Conservation (phyloP, 2,888 invertebrate species). For the Apamea sordens region DNA sequence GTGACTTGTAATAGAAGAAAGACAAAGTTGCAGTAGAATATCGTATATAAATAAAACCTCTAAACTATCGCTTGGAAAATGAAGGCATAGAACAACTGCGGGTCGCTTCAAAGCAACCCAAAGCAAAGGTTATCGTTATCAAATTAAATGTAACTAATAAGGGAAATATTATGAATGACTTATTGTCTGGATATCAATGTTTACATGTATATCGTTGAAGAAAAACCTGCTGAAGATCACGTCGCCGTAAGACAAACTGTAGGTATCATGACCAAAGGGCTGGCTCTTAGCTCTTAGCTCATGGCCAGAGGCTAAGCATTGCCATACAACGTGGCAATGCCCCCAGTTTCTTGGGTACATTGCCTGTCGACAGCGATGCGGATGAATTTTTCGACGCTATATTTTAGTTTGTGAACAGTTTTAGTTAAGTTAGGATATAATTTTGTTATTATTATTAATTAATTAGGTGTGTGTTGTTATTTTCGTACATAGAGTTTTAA, state of each 20-base stretch:
- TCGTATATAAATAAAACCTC: too few species aligned
- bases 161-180: background rate
- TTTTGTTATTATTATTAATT: too few species aligned
- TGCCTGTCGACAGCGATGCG: background rate
- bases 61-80: background rate
- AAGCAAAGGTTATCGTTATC: constrained; percentile 23
- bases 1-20: background rate
- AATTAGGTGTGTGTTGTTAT: too few species aligned
- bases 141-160: background rate
- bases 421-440: too few species aligned
- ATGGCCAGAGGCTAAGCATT: background rate
- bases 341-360: background rate
- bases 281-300: background rate
- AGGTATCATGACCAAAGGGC: background rate
- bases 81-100: background rate
- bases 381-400: too few species aligned
- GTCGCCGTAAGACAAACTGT: background rate
- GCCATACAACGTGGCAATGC: background rate
- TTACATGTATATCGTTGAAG: background rate
- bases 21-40: background rate
- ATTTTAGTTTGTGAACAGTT: too few species aligned
- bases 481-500: too few species aligned
- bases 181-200: constrained; percentile 1
- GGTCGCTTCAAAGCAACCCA: background rate
- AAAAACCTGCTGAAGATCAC: background rate